These are phyloP conservation scores for Megalopta genalis DNA, from an alignment of 1,140 invertebrate species.

Conservation along the genomic window DNA sequence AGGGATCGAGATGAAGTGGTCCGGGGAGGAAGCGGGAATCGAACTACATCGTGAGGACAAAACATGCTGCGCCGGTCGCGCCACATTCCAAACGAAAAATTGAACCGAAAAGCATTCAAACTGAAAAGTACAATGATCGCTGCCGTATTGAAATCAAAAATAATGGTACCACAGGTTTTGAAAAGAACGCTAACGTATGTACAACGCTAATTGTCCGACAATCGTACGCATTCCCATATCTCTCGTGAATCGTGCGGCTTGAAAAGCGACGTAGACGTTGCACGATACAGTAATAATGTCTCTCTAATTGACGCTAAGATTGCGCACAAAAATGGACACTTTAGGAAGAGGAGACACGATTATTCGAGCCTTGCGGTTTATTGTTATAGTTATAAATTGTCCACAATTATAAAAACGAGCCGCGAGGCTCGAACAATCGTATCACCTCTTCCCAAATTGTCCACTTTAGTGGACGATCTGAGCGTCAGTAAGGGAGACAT, in stretches of 20 bases:
- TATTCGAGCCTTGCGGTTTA: too few relatives aligned
- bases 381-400: too few relatives aligned
- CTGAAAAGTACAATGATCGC: slow-evolving; percentile 73
- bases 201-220: slow-evolving; percentile 10
- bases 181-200: slow-evolving; percentile 1
- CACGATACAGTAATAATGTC: too few relatives aligned
- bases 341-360: too few relatives aligned
- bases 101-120: slow-evolving; percentile 61
- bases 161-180: neutral
- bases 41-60: slow-evolving; percentile 60
- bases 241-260: slow-evolving; percentile 19
- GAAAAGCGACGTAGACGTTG: neutral
- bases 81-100: slow-evolving; percentile 65
- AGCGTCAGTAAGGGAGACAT: too few relatives aligned
- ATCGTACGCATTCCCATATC: slow-evolving; percentile 1
- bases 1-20: neutral
- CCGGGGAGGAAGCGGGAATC: slow-evolving; percentile 23
- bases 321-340: too few relatives aligned
- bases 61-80: slow-evolving; percentile 61
- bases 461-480: too few relatives aligned
- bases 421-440: too few relatives aligned
- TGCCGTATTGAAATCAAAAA: slow-evolving; percentile 61
- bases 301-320: too few relatives aligned
- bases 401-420: too few relatives aligned
- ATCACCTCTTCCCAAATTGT: too few relatives aligned